Conservation (phyloP, 2,888 invertebrate genomes). For the Nipponacmea schrenckii region DNA sequence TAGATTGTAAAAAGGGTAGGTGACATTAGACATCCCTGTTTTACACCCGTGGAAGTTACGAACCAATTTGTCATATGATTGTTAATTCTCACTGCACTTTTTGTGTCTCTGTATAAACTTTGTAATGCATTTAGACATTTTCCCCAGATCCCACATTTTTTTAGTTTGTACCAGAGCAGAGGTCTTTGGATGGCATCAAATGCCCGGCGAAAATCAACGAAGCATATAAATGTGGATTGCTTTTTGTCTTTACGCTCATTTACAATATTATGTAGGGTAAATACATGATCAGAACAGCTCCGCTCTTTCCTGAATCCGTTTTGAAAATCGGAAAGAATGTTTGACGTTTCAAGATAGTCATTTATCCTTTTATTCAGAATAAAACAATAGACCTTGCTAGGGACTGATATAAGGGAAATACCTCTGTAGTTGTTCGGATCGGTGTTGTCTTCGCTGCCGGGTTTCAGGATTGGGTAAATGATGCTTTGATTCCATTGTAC, state of each 20-base stretch:
- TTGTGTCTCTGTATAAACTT: neutral
- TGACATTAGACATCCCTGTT: slow-evolving; percentile 20
- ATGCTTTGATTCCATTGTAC: neutral
- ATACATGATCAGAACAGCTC: too few relatives aligned
- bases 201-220: neutral
- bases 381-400: neutral
- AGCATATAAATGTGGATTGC: neutral
- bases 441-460: neutral
- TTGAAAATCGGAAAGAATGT: neutral
- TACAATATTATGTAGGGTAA: neutral
- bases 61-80: slow-evolving; percentile 16
- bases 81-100: slow-evolving; percentile 11
- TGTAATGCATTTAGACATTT: neutral
- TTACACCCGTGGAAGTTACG: slow-evolving; percentile 10
- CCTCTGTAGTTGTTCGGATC: neutral
- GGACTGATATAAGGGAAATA: neutral
- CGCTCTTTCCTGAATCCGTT: neutral
- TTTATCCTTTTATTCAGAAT: neutral
- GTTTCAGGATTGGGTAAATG: neutral
- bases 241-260: neutral
- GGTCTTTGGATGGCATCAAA: neutral
- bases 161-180: neutral
- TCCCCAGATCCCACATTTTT: neutral
- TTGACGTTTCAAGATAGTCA: neutral
- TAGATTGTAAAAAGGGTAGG: slow-evolving; percentile 15